Base-by-base conservation (phyloP, 2,113 vertebrate genomes). In the Syngnathus floridae region DNA sequence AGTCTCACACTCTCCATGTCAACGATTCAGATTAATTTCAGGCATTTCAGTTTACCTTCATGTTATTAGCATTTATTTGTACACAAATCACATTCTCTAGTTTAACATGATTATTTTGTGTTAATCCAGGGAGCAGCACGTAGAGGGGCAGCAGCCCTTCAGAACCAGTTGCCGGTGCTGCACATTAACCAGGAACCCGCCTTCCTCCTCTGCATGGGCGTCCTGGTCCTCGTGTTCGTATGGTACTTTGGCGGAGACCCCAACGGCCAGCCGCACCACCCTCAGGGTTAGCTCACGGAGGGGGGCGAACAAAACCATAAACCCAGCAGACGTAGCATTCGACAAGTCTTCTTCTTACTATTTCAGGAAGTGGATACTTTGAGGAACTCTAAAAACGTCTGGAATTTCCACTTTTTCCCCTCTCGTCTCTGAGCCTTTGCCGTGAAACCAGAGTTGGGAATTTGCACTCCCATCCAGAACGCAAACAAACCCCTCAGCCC, bases 271-370 rank as follows among this genome's bases (percentile, higher is more conserved):
- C 16, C 22, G 10, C 65, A 78, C 72, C 58, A 61, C 58, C 61
- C 76, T 78, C 72, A 81, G 73, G 80, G 80, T 67, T 78, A 82
- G 62, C 59, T 61, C 64, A 36, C 55, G 60, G 63, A 49, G 7
- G 19, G 48, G 46, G 46, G 46, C 2, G 46, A 4, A 49, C 21
- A 56, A 56, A 56, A 46, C 0, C 13, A 5, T 16, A 31, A 14
- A 78, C 84, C 88, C 88, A 84, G 91, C 84, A 90, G 86, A 83
- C 4, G 86, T 88, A 90, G 89, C 88, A 78, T 51, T 26, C 38
- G 59, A 56, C 54, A 56, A 56, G 40, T 22, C 68, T 16, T 37
- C 16, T 48, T 35, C 17, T 60, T 64, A 31, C 26, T 31, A 21
- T 46, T 40, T 66, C 16, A 70, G 51, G 59, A 0, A 55, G 70